Conservation (phyloP, 2,113 vertebrate species). For the Cyrtonyx montezumae region DNA sequence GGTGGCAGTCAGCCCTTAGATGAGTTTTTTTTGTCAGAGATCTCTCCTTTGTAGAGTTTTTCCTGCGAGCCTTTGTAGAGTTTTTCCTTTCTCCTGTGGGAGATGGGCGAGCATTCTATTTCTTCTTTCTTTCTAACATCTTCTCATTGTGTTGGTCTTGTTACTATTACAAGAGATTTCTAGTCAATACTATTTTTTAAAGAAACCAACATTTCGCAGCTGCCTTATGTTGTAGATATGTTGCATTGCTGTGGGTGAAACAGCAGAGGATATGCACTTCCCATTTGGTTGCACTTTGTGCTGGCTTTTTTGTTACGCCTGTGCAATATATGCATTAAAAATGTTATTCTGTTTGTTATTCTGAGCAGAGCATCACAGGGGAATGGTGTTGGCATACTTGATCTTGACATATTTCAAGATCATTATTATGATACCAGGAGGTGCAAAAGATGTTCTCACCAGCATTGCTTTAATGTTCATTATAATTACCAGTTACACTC, state of each 20-base stretch:
- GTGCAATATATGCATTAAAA: no score
- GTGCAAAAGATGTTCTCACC: not conserved
- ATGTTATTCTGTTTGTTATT: not conserved
- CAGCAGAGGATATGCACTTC: fast-evolving
- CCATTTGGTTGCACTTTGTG: not conserved
- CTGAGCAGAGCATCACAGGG: no score
- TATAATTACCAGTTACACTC: not conserved
- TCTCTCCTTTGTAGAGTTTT: no score
- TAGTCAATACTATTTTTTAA: not conserved
- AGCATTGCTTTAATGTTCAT: not conserved
- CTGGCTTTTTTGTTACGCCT: no score
- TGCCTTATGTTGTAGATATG: not conserved
- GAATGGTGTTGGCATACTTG: not conserved
- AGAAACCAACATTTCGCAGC: not conserved
- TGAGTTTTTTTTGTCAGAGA: no score
- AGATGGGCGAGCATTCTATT: no score
- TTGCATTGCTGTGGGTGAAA: not conserved
- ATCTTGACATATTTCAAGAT: not conserved
- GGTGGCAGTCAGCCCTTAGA: no score
- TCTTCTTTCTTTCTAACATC: no score
- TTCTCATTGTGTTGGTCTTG: no score
- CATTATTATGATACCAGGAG: not conserved
- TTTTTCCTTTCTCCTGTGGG: no score
- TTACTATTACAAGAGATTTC: not conserved
- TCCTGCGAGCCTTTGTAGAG: no score